Evolutionary conservation across 2,888 invertebrate genomes (phyloP).

Genomic region (Congeria kusceri): DNA sequence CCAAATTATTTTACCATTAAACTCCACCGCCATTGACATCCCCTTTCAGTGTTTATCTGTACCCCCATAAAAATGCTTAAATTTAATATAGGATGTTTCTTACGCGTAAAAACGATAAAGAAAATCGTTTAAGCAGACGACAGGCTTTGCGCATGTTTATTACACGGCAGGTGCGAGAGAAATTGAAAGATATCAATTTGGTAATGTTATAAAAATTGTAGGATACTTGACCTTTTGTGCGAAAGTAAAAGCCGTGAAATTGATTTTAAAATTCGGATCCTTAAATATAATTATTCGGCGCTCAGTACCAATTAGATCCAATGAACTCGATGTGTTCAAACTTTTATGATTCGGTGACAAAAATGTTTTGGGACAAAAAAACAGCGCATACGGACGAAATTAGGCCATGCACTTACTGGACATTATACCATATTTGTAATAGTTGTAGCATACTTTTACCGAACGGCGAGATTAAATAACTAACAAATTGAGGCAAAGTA

Average conservation of each 20-base stretch:
- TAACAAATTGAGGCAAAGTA: too few relatives aligned
- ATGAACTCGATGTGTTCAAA: not conserved
- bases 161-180: conserved; percentile 29
- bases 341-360: too few relatives aligned
- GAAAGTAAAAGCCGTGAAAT: conserved; percentile 60
- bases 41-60: conserved; percentile 5
- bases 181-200: conserved; percentile 27
- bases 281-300: not conserved
- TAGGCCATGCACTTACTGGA: too few relatives aligned
- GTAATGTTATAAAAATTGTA: conserved; percentile 46
- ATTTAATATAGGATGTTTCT: conserved; percentile 21
- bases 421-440: too few relatives aligned
- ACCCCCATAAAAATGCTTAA: not conserved
- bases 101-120: conserved; percentile 30
- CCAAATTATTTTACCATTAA: conserved; percentile 3
- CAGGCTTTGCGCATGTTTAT: conserved; percentile 20
- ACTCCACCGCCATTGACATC: not conserved
- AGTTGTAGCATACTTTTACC: too few relatives aligned
- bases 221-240: conserved; percentile 59
- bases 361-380: too few relatives aligned
- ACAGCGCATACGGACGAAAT: too few relatives aligned
- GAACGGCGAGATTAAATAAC: too few relatives aligned
- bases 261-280: conserved; percentile 29
- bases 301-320: not conserved
- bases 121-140: conserved; percentile 27